phyloP scores from a whole-genome alignment of 1,140 invertebrate species.

The Scaptomyza hsui region DNA sequence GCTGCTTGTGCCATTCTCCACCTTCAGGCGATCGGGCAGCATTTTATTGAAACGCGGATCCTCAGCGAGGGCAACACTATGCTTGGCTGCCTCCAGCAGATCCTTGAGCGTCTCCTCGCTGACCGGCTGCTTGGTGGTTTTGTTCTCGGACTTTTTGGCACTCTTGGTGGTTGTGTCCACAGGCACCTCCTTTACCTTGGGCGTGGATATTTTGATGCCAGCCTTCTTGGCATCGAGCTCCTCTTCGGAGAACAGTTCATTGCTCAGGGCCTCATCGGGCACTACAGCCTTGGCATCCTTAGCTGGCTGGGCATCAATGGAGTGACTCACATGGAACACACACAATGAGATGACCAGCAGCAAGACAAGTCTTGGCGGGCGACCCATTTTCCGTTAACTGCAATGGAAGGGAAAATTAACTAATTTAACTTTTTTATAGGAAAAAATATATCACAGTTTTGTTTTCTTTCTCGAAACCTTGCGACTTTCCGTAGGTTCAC shows the following conservation, averaged over 20 bases:
- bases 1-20: constrained; percentile 42
- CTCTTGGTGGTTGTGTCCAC: constrained; percentile 36
- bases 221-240: constrained; percentile 22
- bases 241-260: constrained; percentile 59
- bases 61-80: constrained; percentile 66
- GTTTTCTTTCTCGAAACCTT: constrained; percentile 9
- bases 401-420: constrained; percentile 14
- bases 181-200: constrained; percentile 52
- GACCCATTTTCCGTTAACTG: constrained; percentile 68
- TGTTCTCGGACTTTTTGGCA: constrained; percentile 15
- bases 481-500: not conserved
- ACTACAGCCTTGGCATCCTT: constrained; percentile 22
- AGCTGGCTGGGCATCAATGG: constrained; percentile 29
- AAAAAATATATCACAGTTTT: not conserved
- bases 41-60: constrained; percentile 81
- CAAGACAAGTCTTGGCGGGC: constrained; percentile 80
- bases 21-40: constrained; percentile 58
- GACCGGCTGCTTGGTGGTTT: constrained; percentile 39
- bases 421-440: no score
- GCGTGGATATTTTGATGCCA: constrained; percentile 65
- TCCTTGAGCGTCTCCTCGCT: constrained; percentile 67
- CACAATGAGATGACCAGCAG: constrained; percentile 66
- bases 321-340: constrained; percentile 54
- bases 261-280: constrained; percentile 53
- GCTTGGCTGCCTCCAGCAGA: constrained; percentile 74